Conservation (phyloP, 2,797 vertebrate genomes). For the Eulemur coronatus region DNA sequence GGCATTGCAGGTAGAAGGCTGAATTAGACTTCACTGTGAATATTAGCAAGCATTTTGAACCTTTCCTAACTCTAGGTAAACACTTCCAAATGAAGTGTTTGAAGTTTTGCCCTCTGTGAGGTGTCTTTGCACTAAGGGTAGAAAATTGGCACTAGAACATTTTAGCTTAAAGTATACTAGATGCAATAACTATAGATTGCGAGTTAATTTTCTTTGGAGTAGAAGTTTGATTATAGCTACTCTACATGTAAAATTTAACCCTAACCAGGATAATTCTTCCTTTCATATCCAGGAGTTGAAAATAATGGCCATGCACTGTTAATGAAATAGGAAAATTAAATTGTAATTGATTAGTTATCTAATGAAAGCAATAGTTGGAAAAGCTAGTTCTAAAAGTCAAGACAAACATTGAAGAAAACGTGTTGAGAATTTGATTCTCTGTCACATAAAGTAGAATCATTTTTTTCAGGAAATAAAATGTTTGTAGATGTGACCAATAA, state of each 20-base stretch:
- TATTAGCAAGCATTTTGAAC: neutral
- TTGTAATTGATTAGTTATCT: neutral
- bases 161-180: neutral
- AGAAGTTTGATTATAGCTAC: neutral
- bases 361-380: neutral
- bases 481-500: neutral
- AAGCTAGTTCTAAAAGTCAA: constrained; percentile 34
- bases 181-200: neutral
- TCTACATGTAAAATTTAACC: neutral
- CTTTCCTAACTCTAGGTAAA: neutral
- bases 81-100: neutral
- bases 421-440: neutral
- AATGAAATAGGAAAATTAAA: neutral
- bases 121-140: neutral
- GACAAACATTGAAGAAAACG: neutral
- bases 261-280: neutral
- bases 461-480: neutral
- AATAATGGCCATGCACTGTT: neutral
- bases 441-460: neutral
- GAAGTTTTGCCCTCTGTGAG: neutral
- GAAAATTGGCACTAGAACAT: neutral
- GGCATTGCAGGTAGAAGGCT: neutral
- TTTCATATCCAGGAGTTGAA: neutral
- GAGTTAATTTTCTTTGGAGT: neutral
- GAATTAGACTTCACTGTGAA: neutral